These are phyloP conservation scores for Drosophila lini DNA, from an alignment of 1,140 invertebrate species.

Conservation along the genomic window DNA sequence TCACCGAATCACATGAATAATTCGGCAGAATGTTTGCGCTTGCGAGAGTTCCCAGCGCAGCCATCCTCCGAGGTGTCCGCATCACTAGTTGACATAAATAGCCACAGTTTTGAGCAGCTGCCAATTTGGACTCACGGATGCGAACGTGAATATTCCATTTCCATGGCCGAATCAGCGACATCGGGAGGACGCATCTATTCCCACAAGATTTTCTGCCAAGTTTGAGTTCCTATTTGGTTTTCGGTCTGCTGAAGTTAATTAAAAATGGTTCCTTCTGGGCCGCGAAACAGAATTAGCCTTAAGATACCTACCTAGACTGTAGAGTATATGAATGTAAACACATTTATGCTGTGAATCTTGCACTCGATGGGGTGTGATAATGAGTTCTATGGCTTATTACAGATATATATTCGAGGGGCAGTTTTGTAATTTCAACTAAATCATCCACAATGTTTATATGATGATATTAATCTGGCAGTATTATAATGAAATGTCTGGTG, in stretches of 20 bases:
- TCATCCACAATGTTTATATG: conserved; percentile 17
- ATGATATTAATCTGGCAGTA: conserved; percentile 2
- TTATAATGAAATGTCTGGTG: not conserved
- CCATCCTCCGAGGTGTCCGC: conserved; percentile 20
- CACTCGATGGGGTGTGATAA: conserved; percentile 57
- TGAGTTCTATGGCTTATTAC: conserved; percentile 61
- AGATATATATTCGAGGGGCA: conserved; percentile 19
- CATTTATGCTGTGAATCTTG: conserved; percentile 16
- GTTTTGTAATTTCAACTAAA: conserved; percentile 34
- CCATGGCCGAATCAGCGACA: conserved; percentile 48
- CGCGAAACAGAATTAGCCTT: conserved; percentile 63
- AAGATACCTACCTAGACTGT: conserved; percentile 44
- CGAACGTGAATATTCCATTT: conserved; percentile 37
- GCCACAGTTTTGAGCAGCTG: conserved; percentile 68
- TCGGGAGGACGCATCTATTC: conserved; percentile 31
- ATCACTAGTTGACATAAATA: conserved; percentile 49
- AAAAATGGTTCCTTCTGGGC: conserved; percentile 70
- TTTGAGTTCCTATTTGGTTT: conserved; percentile 76
- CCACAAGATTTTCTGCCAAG: conserved; percentile 68
- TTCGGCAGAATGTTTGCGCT: conserved; percentile 40
- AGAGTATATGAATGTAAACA: not conserved
- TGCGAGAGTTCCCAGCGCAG: conserved; percentile 20
- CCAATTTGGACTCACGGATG: conserved; percentile 76
- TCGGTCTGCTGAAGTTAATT: conserved; percentile 82
- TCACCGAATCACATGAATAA: conserved; percentile 71